Evolutionary conservation across 2,888 invertebrate genomes (phyloP).

Genomic region (Agrochola lychnidis): DNA sequence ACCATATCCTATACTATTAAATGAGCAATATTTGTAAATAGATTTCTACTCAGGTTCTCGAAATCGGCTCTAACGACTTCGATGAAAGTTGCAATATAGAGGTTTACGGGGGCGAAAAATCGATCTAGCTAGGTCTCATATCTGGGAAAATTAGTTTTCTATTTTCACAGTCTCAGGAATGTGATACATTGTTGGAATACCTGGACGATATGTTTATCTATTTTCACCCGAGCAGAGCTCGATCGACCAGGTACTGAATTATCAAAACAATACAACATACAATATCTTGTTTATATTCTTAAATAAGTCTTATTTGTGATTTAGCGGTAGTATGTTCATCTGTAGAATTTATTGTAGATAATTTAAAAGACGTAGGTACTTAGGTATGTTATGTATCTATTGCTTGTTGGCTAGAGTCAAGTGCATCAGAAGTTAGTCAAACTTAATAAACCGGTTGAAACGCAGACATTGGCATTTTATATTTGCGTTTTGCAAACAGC

Average conservation of each 20-base stretch:
- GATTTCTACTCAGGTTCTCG: no score
- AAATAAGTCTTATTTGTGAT: neutral
- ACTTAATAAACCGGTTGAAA: slow-evolving; percentile 21
- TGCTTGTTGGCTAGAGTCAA: neutral
- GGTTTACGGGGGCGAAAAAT: no score
- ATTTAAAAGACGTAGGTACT: neutral
- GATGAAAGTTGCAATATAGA: no score
- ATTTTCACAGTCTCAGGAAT: no score
- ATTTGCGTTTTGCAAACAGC: slow-evolving; percentile 38
- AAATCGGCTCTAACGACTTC: no score
- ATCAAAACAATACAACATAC: slow-evolving; percentile 5
- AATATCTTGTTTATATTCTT: neutral
- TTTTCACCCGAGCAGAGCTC: no score
- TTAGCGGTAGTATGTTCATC: neutral
- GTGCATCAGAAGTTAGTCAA: neutral
- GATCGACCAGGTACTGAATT: no score
- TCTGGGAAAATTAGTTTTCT: no score
- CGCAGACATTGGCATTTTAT: slow-evolving; percentile 29
- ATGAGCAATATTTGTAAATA: no score
- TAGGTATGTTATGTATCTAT: neutral
- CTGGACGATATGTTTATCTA: no score
- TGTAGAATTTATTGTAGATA: neutral
- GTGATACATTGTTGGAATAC: no score
- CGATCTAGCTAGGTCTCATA: no score
- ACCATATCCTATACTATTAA: neutral